Base-by-base conservation (phyloP, 2,113 vertebrate genomes). In the Apus apus region DNA sequence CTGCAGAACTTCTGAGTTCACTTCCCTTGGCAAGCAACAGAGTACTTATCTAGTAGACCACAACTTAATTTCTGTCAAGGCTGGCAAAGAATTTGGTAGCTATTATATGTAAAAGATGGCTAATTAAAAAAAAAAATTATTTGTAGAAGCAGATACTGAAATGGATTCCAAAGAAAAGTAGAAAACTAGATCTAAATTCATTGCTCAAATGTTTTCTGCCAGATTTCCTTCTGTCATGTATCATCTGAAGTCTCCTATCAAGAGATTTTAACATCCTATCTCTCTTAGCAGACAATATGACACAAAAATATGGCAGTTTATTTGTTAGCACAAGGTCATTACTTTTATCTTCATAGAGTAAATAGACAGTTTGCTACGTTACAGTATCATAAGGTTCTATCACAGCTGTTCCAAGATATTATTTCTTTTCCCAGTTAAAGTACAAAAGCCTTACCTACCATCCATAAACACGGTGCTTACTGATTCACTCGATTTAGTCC, bases 11-110 rank as follows among this genome's bases (percentile, higher is more conserved):
- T 15, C 18, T 13, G 29, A 29, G 11, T 61, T 74, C 1, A 2
- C 8, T 26, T 38, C 10, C 38, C 38, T 56, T 40, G 5, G 22
- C 60, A 77, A 64, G 40, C 14, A 77, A 9, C 22, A 18, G 13
- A 11, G 4, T 57, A 53, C 29, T 70, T 71, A 29, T 5, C 34
- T 57, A 38, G 57, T 38, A 80, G 27, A 46, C 11, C 23, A 76
- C 15, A 67, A 43, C 18, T 65, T 58, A 34, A 61, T 57, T 64
- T 27, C 30, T 30, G n/a, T 5, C 0, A 0, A 45, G 22, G 17
- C 40, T 68, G 78, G 18, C 1, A 2, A 20, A 58, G 27, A 76
- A 84, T 50, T 16, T 54, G 18, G 48, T 15, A 64, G 60, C 20
- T 84, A 17, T 84, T 57, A 19, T 13, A 80, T 15, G 48, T 58